Percentiles rank a stretch among this genome's conserved stretches.
Conservation (phyloP, 2,797 vertebrate species). For the Hybognathus amarus region DNA sequence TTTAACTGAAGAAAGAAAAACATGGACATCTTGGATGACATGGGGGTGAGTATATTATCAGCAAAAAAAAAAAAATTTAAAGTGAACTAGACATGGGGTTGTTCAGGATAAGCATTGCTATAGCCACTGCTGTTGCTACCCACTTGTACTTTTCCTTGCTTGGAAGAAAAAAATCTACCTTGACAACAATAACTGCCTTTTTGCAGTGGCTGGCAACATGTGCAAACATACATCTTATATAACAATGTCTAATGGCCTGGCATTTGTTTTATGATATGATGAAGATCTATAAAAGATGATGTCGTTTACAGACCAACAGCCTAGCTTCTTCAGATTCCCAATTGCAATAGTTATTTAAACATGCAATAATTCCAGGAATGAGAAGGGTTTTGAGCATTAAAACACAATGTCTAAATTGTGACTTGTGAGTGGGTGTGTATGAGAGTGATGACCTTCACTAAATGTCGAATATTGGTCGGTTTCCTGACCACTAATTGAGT, state of each 20-base stretch:
- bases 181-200: neutral
- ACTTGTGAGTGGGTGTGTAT: slow-evolving; percentile 1
- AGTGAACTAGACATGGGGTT: too few species aligned
- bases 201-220: neutral
- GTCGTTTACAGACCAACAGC: neutral
- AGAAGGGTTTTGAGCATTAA: neutral
- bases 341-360: neutral
- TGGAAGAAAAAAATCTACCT: neutral
- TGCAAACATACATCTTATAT: neutral
- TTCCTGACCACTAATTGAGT: slow-evolving; percentile 12
- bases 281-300: slow-evolving; percentile 4
- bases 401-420: neutral
- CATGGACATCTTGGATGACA: too few species aligned
- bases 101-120: neutral
- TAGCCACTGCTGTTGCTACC: neutral
- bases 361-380: neutral
- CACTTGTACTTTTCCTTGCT: neutral
- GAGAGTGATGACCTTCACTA: slow-evolving; percentile 30
- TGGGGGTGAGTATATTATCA: too few species aligned
- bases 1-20: too few species aligned
- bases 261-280: slow-evolving; percentile 2
- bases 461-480: neutral
- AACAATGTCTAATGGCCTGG: neutral
- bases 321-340: slow-evolving; percentile 1
- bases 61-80: too few species aligned